Evolutionary conservation across 1,140 invertebrate species (phyloP), one percentile per base, ranked within the genome.

Genomic region (Araneus ventricosus): DNA sequence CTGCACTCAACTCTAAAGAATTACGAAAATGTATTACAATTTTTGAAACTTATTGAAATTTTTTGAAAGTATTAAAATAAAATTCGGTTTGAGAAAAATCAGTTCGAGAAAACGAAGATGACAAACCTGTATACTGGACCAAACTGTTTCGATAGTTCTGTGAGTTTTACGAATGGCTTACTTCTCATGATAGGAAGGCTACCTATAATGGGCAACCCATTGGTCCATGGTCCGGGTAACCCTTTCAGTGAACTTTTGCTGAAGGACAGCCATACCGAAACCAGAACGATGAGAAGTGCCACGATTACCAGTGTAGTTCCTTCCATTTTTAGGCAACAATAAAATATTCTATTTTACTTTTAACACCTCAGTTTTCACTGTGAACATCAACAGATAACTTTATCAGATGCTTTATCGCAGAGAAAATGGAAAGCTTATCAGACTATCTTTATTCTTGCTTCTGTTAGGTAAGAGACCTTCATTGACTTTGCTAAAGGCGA

Each of bases 161-260:
- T 30, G 1, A 94, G 75, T 37, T 94, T 70, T 39, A 82, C 0
- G 34, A 88, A 90, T 3, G 93, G 90, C n/a, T 94, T 92, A 17
- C 75, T 63, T 22, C 41, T 94, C n/a, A 94, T 37, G 59, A 94
- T 94, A 7, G 93, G 94, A 4, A 94, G 17, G 82, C 94, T 93
- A 4, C 94, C 94, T 20, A 94, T 87, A 82, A 94, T 59, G 27
- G 94, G 94, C 45, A 94, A 67, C 41, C 61, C 20, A 7, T 14
- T 67, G 27, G 45, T 52, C 67, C n/a, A 22, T 22, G 88, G 88
- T 30, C 88, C 88, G 10, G 88, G 88, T 30, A 80, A 80, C 3
- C 34, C 22, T 24, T 41, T 41, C 7, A 7, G 1, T 7, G 20
- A 6, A 24, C 4, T 34, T 80, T 80, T 80, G 34, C 30, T 34